phyloP scores from a whole-genome alignment of 37 sponge, comb jelly and placozoan species.

The Chondrilla cf. caribensis region DNA sequence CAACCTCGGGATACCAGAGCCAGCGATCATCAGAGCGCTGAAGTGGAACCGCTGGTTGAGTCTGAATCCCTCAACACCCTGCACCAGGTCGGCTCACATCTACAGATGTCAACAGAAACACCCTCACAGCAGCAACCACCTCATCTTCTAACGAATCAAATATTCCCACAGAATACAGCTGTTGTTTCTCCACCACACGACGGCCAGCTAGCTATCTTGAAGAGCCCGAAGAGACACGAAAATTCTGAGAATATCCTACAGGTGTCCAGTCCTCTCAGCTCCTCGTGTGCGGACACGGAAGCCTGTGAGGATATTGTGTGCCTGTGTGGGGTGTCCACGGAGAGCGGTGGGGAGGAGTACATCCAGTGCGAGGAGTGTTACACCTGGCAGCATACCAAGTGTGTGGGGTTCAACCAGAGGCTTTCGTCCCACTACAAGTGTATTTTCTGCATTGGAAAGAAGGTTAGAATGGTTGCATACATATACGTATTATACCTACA shows the following conservation, averaged over 20 bases:
- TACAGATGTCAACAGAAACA: background rate
- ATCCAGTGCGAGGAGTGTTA: constrained; percentile 71
- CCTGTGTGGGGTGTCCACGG: constrained; percentile 60
- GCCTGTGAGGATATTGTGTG: constrained; percentile 30
- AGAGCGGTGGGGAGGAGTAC: constrained; percentile 24
- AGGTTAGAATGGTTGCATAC: background rate
- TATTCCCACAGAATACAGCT: too few relatives aligned
- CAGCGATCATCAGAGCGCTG: background rate
- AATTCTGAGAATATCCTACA: background rate
- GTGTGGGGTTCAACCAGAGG: constrained; percentile 35
- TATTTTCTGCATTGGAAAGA: constrained; percentile 22
- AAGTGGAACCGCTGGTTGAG: background rate
- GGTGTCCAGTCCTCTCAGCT: background rate
- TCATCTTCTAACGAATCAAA: background rate
- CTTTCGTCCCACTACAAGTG: constrained; percentile 13
- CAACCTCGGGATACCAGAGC: background rate
- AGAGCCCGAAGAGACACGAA: background rate
- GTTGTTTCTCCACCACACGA: background rate
- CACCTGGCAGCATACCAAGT: constrained; percentile 63
- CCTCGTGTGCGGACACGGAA: background rate
- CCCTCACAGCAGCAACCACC: background rate
- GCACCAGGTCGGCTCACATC: background rate
- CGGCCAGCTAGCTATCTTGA: background rate
- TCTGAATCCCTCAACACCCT: background rate
- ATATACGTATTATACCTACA: background rate